Evolutionary conservation across 2,797 vertebrate species (phyloP).

Genomic region (Iguana delicatissima): DNA sequence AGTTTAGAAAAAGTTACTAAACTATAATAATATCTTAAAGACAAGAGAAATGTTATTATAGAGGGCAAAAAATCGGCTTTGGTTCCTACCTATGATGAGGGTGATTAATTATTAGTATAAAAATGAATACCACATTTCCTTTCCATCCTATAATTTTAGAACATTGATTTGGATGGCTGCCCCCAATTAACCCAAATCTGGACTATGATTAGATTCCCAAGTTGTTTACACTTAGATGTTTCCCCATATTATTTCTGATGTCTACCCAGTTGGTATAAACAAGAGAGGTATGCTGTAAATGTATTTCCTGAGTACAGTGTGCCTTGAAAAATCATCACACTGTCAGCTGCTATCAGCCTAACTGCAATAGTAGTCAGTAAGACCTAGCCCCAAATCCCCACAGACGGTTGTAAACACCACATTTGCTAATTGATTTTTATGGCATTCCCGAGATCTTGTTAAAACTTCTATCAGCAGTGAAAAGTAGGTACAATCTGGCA

Average conservation of each 20-base stretch:
- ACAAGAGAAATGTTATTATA: slow-evolving; percentile 25
- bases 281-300: slow-evolving; percentile 44
- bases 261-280: slow-evolving; percentile 61
- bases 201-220: slow-evolving; percentile 58
- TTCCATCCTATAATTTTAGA: slow-evolving; percentile 56
- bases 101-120: slow-evolving; percentile 56
- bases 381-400: no score
- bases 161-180: slow-evolving; percentile 62
- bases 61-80: slow-evolving; percentile 33
- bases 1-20: slow-evolving; percentile 12
- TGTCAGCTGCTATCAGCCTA: no score
- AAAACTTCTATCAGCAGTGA: no score
- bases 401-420: no score
- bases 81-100: slow-evolving; percentile 46
- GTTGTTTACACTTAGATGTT: slow-evolving; percentile 55
- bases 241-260: slow-evolving; percentile 64
- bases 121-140: slow-evolving; percentile 27
- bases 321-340: no score
- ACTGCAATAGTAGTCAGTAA: no score
- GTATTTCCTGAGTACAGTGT: no score
- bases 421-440: no score
- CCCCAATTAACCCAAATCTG: slow-evolving; percentile 65
- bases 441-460: no score
- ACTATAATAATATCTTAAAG: slow-evolving; percentile 40
- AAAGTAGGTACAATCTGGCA: no score